Percentiles rank a stretch among this genome's conserved stretches.
phyloP scores from a whole-genome alignment of 2,888 invertebrate species.

The Pecten maximus region DNA sequence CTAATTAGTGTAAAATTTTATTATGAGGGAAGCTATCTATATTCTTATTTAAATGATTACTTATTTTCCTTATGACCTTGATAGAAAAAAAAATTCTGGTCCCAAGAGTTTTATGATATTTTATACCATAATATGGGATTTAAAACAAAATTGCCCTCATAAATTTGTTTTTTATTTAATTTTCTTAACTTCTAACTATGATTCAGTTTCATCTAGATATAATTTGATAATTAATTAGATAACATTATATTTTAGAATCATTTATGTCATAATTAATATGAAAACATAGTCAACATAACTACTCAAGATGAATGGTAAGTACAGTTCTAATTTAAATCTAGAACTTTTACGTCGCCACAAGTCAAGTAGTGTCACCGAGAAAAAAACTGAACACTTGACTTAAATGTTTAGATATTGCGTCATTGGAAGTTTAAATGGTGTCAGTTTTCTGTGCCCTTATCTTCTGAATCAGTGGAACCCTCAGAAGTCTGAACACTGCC shows the following conservation, averaged over 20 bases:
- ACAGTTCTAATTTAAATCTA: not conserved
- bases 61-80: not conserved
- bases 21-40: too few species aligned
- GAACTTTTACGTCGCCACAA: slow-evolving; percentile 14
- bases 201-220: not conserved
- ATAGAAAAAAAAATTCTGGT: not conserved
- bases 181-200: not conserved
- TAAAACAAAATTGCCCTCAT: not conserved
- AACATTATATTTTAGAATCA: not conserved
- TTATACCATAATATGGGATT: not conserved
- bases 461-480: not conserved
- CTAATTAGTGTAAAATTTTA: too few species aligned
- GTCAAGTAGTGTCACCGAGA: not conserved
- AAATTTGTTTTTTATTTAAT: not conserved
- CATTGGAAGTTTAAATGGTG: not conserved
- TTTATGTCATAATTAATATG: not conserved
- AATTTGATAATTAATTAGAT: not conserved
- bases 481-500: not conserved
- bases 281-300: not conserved
- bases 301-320: not conserved
- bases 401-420: not conserved
- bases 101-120: not conserved
- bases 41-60: too few species aligned
- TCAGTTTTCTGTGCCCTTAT: not conserved
- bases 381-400: not conserved